These are phyloP conservation scores for Threskiornis aethiopicus DNA, from an alignment of 2,797 vertebrate species.

Conservation along the genomic window DNA sequence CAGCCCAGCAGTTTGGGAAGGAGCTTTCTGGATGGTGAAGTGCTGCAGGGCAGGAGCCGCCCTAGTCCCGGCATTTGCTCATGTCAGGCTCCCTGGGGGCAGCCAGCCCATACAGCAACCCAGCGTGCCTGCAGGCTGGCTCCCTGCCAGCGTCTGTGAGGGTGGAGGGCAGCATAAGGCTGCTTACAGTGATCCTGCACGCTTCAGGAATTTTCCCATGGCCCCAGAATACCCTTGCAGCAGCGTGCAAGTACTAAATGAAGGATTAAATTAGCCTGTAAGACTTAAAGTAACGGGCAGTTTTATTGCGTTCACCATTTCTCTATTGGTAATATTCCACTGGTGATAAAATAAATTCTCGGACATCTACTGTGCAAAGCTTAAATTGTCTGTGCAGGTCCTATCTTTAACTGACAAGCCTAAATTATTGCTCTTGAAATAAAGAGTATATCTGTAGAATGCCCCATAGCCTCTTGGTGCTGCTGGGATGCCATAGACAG, in stretches of 20 bases:
- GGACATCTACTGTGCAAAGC: neutral
- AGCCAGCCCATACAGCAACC: neutral
- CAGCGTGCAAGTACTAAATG: neutral
- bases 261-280: conserved; percentile 15
- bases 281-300: neutral
- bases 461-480: neutral
- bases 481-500: neutral
- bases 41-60: neutral
- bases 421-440: neutral
- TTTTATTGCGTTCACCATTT: neutral
- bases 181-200: neutral
- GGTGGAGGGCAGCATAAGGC: neutral
- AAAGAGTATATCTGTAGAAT: neutral
- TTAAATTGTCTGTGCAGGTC: neutral
- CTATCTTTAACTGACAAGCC: neutral
- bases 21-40: neutral
- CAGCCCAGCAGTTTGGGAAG: neutral
- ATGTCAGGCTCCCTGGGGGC: neutral
- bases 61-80: neutral
- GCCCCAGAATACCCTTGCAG: neutral
- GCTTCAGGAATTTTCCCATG: conserved; percentile 32
- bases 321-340: neutral
- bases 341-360: neutral
- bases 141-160: neutral
- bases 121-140: neutral